These are phyloP conservation scores for Rhynchotus rufescens DNA, from an alignment of 2,797 vertebrate genomes.

Conservation along the genomic window DNA sequence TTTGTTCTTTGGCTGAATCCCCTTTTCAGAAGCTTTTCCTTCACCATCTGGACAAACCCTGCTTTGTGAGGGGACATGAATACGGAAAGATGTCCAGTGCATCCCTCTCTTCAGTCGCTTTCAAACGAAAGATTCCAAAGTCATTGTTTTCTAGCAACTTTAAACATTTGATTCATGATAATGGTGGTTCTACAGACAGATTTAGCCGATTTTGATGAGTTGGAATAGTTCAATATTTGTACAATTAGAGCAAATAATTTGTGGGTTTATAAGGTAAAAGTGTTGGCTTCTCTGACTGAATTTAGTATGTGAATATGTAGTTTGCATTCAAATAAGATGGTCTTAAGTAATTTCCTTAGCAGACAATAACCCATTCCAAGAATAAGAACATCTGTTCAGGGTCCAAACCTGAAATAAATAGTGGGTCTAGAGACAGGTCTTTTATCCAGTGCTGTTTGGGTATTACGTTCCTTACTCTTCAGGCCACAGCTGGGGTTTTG, in stretches of 20 bases:
- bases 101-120: background rate
- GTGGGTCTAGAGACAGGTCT: background rate
- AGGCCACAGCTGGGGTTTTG: background rate
- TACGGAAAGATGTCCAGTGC: constrained; percentile 48
- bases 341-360: constrained; percentile 34
- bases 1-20: constrained; percentile 57
- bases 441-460: background rate
- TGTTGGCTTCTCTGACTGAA: constrained; percentile 5
- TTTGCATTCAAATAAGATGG: constrained; percentile 30
- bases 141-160: constrained; percentile 19
- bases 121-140: constrained; percentile 58
- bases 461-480: background rate
- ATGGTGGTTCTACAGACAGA: constrained; percentile 27
- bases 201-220: constrained; percentile 48
- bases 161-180: background rate
- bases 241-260: constrained; percentile 30
- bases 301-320: background rate
- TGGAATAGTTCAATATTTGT: constrained; percentile 40
- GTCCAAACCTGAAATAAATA: constrained; percentile 1
- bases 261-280: constrained; percentile 11
- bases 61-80: constrained; percentile 56
- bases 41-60: constrained; percentile 30
- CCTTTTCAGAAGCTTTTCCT: constrained; percentile 47
- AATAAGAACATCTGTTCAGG: constrained; percentile 32
- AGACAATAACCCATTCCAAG: constrained; percentile 45